Percentiles rank a stretch among this genome's conserved stretches.
phyloP scores from a whole-genome alignment of 2,797 vertebrate species.

The Cuniculus paca region DNA sequence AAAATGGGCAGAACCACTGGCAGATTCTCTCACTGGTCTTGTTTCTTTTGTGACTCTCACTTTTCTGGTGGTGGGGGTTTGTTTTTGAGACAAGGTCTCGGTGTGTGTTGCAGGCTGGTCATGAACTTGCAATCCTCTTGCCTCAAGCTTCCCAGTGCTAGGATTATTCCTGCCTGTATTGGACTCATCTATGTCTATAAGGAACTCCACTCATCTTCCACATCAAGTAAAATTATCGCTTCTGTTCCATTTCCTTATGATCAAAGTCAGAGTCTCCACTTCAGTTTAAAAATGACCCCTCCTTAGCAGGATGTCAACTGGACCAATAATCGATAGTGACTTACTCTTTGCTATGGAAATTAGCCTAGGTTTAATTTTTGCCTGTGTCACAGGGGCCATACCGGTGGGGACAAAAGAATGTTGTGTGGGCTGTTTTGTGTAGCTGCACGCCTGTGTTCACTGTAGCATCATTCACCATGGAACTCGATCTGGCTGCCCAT shows the following conservation, averaged over 20 bases:
- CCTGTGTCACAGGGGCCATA: neutral
- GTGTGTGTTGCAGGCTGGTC: neutral
- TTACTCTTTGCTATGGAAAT: neutral
- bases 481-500: neutral
- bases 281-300: neutral
- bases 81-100: neutral
- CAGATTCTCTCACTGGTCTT: neutral
- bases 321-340: neutral
- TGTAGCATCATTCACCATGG: neutral
- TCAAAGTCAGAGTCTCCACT: neutral
- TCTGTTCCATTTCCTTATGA: neutral
- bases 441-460: neutral
- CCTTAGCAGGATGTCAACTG: neutral
- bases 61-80: neutral
- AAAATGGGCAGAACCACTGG: neutral
- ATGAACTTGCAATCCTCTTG: neutral
- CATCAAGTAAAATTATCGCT: neutral
- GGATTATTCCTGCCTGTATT: neutral
- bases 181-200: neutral
- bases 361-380: neutral
- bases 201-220: neutral
- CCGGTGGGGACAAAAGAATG: neutral
- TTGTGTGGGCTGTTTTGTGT: fast-evolving
- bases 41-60: neutral
- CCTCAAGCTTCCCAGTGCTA: neutral